Base-by-base conservation (phyloP, 1,140 invertebrate species). In the Orussus abietinus region DNA sequence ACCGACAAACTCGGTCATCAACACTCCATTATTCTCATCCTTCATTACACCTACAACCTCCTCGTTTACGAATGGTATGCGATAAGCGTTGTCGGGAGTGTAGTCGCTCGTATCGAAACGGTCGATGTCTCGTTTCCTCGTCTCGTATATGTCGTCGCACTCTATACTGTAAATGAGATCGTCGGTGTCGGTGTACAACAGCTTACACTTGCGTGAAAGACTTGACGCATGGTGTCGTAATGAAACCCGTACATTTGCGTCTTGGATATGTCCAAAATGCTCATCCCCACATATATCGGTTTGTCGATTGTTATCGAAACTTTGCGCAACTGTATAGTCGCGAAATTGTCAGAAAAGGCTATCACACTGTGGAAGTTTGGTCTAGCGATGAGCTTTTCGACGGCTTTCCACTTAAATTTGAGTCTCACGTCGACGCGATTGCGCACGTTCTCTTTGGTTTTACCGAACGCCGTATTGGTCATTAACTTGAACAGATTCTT, bases 401-500 rank as follows among this genome's bases (percentile, higher is more conserved):
- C 54, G 25, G 42, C 51, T 12, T 30, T 28, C 51, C 48, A 62
- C 42, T 48, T 38, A 9, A 35, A 55, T 5, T 55, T 49, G 21
- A 70, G 32, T 58, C 64, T 57, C 0, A 75, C 42, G 48, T 67
- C 49, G 22, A 51, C 45, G 37, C 62, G 41, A 36, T 64, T 66
- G 22, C 58, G 35, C 10, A 69, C 46, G 47, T 74, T 71, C 48
- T 75, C 66, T 51, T 74, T 66, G 3, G 62, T 73, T 57, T 75
- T 73, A 4, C 76, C 72, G 58, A 74, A 71, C 9, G 67, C 51
- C 4, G 52, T 32, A 44, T 75, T 74, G 38, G 68, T 25, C 22
- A 25, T 25, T 25, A 25, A 25, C n/a, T 25, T 25, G 22, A 25
- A 25, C 6, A 25, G 22, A 25, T 25, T 25, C n/a, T 25, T 25